Conservation (phyloP, 2,888 invertebrate genomes). For the Arrhopalites spinosus region DNA sequence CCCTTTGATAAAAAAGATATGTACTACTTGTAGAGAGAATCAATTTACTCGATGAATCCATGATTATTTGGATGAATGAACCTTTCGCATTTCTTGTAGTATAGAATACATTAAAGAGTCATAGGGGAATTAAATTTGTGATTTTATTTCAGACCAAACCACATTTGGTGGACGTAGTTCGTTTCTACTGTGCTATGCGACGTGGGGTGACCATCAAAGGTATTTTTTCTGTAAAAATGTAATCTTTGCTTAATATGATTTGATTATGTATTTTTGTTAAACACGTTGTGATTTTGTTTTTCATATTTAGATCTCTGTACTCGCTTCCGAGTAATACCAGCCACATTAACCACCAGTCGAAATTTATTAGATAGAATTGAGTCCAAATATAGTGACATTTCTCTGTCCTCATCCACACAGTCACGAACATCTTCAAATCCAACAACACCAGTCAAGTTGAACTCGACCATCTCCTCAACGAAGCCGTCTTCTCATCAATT, state of each 20-base stretch:
- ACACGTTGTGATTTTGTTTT: too few species aligned
- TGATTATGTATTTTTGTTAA: too few species aligned
- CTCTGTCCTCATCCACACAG: conserved; percentile 53
- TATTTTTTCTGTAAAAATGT: too few species aligned
- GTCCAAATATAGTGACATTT: conserved; percentile 53
- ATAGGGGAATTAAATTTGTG: background rate
- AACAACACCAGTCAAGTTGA: conserved; percentile 53
- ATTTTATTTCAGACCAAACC: conserved; percentile 68
- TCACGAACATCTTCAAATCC: conserved; percentile 54
- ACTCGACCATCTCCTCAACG: conserved; percentile 4
- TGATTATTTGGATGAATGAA: too few species aligned
- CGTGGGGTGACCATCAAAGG: conserved; percentile 76
- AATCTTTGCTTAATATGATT: too few species aligned
- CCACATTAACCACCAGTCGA: conserved; percentile 35
- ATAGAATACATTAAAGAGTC: background rate
- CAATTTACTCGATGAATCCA: too few species aligned
- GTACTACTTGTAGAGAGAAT: too few species aligned
- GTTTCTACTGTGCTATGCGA: conserved; percentile 76
- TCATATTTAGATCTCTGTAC: conserved; percentile 79
- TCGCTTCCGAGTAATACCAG: conserved; percentile 59
- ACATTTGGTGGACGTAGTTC: conserved; percentile 72
- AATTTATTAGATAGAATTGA: conserved; percentile 23
- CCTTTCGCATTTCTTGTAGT: too few species aligned
- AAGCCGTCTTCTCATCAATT: conserved; percentile 11
- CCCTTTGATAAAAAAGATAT: too few species aligned